These are phyloP conservation scores for Sminthurinus aureus DNA, from an alignment of 2,888 invertebrate species.

Conservation along the genomic window DNA sequence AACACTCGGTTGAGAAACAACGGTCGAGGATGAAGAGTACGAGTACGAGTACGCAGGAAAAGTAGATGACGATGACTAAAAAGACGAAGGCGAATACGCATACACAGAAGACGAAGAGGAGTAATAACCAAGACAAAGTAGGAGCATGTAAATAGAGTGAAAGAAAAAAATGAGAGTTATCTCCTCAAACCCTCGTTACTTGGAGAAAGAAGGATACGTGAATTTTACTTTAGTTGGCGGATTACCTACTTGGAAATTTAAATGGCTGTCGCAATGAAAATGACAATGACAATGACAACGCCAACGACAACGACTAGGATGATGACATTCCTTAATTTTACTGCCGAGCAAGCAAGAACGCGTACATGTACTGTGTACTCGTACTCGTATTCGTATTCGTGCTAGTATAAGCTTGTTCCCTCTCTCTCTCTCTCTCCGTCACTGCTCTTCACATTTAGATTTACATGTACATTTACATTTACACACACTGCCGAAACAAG, in stretches of 20 bases:
- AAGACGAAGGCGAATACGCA: neutral
- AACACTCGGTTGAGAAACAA: neutral
- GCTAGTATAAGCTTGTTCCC: too few species aligned
- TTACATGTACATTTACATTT: too few species aligned
- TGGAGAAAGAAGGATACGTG: neutral
- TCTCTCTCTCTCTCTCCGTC: too few species aligned
- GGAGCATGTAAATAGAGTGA: neutral
- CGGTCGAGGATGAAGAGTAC: too few species aligned
- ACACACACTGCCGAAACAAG: too few species aligned
- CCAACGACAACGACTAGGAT: neutral
- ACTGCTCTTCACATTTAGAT: too few species aligned
- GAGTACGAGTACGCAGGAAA: too few species aligned
- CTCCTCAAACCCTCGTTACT: neutral
- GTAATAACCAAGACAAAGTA: neutral
- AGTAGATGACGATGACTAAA: too few species aligned
- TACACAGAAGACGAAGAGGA: neutral
- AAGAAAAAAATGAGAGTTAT: neutral
- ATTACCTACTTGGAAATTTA: neutral
- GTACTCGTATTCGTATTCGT: too few species aligned
- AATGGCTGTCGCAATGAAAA: neutral
- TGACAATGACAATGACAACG: neutral
- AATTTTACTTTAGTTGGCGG: neutral
- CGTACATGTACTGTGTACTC: too few species aligned
- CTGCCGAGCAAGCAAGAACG: neutral
- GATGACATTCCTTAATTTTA: neutral